Evolutionary conservation across 2,888 invertebrate species (phyloP).

Genomic region (Pollenia amentaria): DNA sequence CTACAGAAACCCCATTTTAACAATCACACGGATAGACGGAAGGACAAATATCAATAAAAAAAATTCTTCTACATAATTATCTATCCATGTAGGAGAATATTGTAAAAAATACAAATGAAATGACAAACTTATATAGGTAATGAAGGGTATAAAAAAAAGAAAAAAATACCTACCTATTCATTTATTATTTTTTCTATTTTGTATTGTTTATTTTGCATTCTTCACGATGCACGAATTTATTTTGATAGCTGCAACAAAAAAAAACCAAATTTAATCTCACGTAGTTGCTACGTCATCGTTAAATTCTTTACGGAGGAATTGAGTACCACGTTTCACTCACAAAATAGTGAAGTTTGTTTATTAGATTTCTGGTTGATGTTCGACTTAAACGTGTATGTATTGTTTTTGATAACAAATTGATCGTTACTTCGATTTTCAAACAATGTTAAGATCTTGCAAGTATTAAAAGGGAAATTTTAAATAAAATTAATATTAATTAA

Average conservation of each 20-base stretch:
- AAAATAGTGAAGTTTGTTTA: neutral
- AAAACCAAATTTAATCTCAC: constrained; percentile 39
- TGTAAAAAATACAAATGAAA: too few species aligned
- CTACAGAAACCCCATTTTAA: too few species aligned
- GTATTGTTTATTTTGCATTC: constrained; percentile 66
- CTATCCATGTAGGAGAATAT: too few species aligned
- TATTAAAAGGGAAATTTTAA: too few species aligned
- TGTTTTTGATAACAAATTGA: constrained; percentile 23
- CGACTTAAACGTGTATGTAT: neutral
- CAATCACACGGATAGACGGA: too few species aligned
- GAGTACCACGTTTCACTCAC: constrained; percentile 21
- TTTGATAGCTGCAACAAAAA: constrained; percentile 33
- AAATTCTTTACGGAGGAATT: constrained; percentile 59
- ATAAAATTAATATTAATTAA: too few species aligned
- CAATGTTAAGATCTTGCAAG: neutral
- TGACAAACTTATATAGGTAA: too few species aligned
- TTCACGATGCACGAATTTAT: constrained; percentile 69
- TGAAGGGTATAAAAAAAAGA: neutral
- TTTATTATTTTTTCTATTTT: constrained; percentile 25
- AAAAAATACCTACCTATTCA: constrained; percentile 34
- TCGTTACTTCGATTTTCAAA: constrained; percentile 12
- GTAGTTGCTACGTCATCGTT: constrained; percentile 67
- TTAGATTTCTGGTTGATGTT: neutral
- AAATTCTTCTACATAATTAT: too few species aligned
- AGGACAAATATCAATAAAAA: too few species aligned